Evolutionary conservation across 2,797 vertebrate species (phyloP).

Genomic region (Melanotaenia parkinsoni): DNA sequence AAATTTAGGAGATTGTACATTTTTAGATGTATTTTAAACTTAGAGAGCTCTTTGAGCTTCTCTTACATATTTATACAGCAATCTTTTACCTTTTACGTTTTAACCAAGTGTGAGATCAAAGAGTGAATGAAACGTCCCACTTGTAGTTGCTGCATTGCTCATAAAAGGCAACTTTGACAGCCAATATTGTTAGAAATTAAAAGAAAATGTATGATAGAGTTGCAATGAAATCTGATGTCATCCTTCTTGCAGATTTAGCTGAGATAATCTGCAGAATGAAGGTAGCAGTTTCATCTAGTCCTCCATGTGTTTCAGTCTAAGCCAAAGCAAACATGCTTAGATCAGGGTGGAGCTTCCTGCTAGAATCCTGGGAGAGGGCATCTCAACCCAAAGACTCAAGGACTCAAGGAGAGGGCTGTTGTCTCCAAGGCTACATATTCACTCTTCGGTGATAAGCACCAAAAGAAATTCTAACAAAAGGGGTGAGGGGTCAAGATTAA

Average conservation of each 20-base stretch:
- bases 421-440: conserved; percentile 57
- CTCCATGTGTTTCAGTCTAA: conserved; percentile 44
- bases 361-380: conserved; percentile 65
- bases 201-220: conserved; percentile 2
- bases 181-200: neutral
- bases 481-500: conserved; percentile 48
- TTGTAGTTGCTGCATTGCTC: neutral
- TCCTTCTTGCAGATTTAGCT: conserved; percentile 27
- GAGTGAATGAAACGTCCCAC: neutral
- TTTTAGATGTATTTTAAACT: neutral
- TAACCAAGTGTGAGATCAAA: neutral
- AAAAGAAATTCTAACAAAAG: conserved; percentile 31
- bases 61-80: neutral
- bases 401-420: conserved; percentile 41
- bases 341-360: conserved; percentile 80
- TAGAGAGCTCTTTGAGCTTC: neutral
- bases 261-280: conserved; percentile 57
- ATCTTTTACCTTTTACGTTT: neutral
- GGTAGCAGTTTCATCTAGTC: conserved; percentile 53
- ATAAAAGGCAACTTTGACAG: neutral
- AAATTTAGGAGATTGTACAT: neutral
- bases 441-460: conserved; percentile 39
- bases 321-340: conserved; percentile 69
- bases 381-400: conserved; percentile 48
- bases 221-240: conserved; percentile 30